These are phyloP conservation scores for Magallana angulata DNA, from an alignment of 1,140 invertebrate species.

Conservation along the genomic window DNA sequence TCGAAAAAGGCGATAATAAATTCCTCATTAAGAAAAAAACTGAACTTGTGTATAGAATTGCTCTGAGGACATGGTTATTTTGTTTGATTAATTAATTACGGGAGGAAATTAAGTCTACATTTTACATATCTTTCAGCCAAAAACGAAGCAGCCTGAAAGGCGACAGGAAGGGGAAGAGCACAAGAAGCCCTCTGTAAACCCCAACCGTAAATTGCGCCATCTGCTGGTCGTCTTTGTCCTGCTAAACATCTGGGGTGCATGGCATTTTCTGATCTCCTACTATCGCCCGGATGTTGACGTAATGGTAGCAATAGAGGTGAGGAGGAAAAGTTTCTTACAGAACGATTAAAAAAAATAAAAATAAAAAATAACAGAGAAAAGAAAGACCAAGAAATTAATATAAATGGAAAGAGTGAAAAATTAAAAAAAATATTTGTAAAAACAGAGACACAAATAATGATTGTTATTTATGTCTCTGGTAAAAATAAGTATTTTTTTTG, in stretches of 20 bases:
- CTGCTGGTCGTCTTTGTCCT: constrained; percentile 66
- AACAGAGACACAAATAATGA: too few species aligned
- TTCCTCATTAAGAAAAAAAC: too few species aligned
- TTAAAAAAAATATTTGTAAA: not conserved
- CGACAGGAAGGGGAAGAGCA: not conserved
- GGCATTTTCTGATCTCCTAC: constrained; percentile 57
- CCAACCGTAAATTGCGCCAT: constrained; percentile 65
- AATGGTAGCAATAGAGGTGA: not conserved
- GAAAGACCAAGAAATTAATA: too few species aligned
- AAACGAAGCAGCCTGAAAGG: not conserved
- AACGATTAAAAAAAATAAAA: not conserved
- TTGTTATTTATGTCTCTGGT: not conserved
- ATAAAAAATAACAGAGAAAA: too few species aligned
- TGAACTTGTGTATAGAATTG: too few species aligned
- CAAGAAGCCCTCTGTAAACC: constrained; percentile 36
- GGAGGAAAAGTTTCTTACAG: not conserved
- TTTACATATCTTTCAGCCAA: not conserved
- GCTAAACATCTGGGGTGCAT: constrained; percentile 63
- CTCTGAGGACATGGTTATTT: too few species aligned
- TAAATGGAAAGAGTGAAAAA: not conserved
- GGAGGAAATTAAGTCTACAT: too few species aligned
- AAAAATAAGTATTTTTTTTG: not conserved
- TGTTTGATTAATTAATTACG: too few species aligned
- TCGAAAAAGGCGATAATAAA: too few species aligned
- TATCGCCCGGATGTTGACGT: not conserved